A percentile compares a stretch with the other conserved stretches of the same genome.
Conservation (phyloP, 1,140 invertebrate species). For the Lepidurus couesii region DNA sequence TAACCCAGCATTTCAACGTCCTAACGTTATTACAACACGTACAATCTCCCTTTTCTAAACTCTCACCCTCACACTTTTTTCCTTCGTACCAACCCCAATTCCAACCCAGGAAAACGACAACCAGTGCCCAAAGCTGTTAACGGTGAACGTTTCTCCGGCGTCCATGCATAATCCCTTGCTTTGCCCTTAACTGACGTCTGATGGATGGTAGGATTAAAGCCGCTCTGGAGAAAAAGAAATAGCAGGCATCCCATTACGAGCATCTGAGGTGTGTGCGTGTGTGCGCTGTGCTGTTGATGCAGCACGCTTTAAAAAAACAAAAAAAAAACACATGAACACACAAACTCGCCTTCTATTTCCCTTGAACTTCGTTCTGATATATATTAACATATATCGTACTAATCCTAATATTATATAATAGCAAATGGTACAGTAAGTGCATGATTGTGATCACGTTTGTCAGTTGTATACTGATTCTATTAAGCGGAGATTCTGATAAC, state of each 20-base stretch:
- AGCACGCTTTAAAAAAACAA: not conserved
- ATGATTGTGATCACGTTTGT: too few species aligned
- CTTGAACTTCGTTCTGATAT: too few species aligned
- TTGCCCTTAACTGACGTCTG: slow-evolving; percentile 18
- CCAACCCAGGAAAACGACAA: not conserved
- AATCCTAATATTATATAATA: too few species aligned
- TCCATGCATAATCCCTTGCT: slow-evolving; percentile 14
- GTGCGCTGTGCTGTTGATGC: not conserved
- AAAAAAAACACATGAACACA: not conserved
- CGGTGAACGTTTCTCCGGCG: slow-evolving; percentile 16
- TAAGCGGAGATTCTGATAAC: too few species aligned
- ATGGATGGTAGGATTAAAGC: slow-evolving; percentile 18
- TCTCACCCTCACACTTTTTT: not conserved
- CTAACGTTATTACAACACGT: too few species aligned
- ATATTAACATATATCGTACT: too few species aligned
- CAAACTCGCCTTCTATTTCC: too few species aligned
- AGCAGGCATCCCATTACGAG: not conserved
- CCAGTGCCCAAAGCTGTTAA: slow-evolving; percentile 5
- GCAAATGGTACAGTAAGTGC: too few species aligned
- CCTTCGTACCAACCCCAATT: not conserved
- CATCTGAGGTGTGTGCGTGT: not conserved
- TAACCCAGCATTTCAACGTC: not conserved
- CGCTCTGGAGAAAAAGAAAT: not conserved
- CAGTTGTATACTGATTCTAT: too few species aligned
- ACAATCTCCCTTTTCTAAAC: not conserved